Conservation (phyloP, 1,140 invertebrate genomes). For the Episyrphus balteatus region DNA sequence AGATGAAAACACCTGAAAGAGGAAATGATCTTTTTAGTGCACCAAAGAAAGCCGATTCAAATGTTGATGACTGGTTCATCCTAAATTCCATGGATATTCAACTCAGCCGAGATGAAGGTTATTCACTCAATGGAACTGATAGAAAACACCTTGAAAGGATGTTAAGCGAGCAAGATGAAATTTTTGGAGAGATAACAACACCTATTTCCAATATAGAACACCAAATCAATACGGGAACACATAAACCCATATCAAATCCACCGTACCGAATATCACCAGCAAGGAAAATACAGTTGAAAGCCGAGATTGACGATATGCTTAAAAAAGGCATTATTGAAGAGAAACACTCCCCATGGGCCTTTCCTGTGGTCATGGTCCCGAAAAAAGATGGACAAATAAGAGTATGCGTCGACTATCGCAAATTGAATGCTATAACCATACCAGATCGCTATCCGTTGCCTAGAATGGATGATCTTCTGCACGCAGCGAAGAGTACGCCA, state of each 20-base stretch:
- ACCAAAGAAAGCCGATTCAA: too few species aligned
- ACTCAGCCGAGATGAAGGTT: too few species aligned
- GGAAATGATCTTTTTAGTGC: too few species aligned
- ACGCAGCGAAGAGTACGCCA: constrained; percentile 16
- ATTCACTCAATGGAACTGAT: too few species aligned
- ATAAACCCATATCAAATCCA: not conserved
- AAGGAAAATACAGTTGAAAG: constrained; percentile 8
- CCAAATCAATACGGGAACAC: not conserved
- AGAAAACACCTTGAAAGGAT: too few species aligned
- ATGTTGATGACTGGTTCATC: too few species aligned
- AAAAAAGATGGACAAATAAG: constrained; percentile 8
- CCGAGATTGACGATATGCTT: constrained; percentile 21
- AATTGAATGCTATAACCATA: constrained; percentile 26
- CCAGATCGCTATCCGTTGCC: constrained; percentile 36
- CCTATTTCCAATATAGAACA: not conserved
- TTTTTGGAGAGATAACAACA: not conserved
- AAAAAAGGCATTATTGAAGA: constrained; percentile 34
- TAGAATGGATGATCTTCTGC: constrained; percentile 36
- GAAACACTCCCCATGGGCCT: constrained; percentile 5
- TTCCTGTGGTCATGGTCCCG: too few species aligned
- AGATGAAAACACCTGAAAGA: too few species aligned
- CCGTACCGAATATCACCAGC: constrained; percentile 12
- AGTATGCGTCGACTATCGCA: constrained; percentile 17
- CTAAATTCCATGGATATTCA: too few species aligned
- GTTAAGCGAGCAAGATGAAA: too few species aligned